Conservation (phyloP, 2,113 vertebrate species). For the Psittacula cyanocephala region DNA sequence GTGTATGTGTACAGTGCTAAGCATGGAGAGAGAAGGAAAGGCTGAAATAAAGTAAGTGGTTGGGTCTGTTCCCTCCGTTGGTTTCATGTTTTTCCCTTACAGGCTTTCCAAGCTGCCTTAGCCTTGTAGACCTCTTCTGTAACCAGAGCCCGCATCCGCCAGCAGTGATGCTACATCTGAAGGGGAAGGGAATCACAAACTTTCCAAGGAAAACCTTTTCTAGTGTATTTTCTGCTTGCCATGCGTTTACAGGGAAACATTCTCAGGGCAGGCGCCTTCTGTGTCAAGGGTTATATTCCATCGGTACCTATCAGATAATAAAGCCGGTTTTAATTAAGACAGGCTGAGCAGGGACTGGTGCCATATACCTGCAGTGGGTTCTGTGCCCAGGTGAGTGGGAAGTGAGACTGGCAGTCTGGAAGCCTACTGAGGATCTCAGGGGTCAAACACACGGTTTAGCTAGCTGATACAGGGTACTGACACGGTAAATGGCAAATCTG, state of each 20-base stretch:
- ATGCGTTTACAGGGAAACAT: not conserved
- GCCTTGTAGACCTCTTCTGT: not conserved
- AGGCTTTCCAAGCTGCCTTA: not conserved
- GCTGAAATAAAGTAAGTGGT: not conserved
- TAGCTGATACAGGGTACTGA: not conserved
- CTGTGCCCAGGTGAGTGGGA: not conserved
- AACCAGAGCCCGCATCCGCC: not conserved
- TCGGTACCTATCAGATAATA: not conserved
- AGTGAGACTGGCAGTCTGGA: not conserved
- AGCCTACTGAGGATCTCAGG: not conserved
- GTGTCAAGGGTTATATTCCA: not conserved
- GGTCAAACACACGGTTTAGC: not conserved
- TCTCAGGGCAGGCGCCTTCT: not conserved
- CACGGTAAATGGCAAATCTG: not conserved
- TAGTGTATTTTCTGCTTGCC: not conserved
- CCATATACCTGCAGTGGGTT: not conserved
- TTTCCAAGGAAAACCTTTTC: not conserved
- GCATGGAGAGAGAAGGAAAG: accelerated
- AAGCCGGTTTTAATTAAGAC: constrained; percentile 22
- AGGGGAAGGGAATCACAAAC: not conserved
- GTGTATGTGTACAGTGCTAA: accelerated
- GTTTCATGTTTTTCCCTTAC: not conserved
- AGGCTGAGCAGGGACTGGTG: not conserved
- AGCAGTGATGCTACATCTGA: not conserved
- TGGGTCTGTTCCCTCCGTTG: not conserved